Base-by-base conservation (phyloP, 2,888 invertebrate genomes). In the Cistogaster globosa region DNA sequence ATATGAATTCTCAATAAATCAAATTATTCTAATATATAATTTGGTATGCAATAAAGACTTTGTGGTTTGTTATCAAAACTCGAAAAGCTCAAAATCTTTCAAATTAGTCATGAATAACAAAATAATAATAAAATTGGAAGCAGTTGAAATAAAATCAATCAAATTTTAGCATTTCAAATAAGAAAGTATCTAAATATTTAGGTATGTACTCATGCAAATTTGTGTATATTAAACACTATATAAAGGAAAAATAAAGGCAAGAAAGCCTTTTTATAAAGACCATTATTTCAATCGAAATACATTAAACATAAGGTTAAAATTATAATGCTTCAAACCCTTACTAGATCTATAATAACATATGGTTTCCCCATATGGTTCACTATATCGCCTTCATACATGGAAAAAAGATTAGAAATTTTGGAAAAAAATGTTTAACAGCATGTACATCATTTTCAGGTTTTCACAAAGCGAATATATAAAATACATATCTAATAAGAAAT, bases 381-480 rank as follows among this genome's bases (percentile, higher is more conserved):
- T 26, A 69, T 69, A 42, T 42, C 69, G 16, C 57, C 69, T 8
- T 42, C 69, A n/a, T 22, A 57, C 18, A 58, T 69, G 57, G 69
- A n/a, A n/a, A 69, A 51, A 65, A 65, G n/a, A 16, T 45, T 12
- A 45, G 45, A n/a, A 45, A 14, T 45, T 16, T 45, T 45, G 9
- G 45, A 45, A 45, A 45, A 16, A 45, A 45, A 45, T 45, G 45
- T 12, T 45, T 45, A 45, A 45, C 14, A 45, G 45, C 45, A 12
- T 45, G 45, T 16, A 45, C 16, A 3, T 16, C 45, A 12, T 16
- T 12, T 45, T 3, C 12, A 45, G 45, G 16, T 16, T 2, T 12
- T 1, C 45, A 45, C 45, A 45, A 45, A 45, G 16, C 16, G 16
- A 16, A 16, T 45, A 45, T 45, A 11, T 65, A 65, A 48, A 4